Evolutionary conservation across 2,888 invertebrate species (phyloP).

Genomic region (Chirona hameri): DNA sequence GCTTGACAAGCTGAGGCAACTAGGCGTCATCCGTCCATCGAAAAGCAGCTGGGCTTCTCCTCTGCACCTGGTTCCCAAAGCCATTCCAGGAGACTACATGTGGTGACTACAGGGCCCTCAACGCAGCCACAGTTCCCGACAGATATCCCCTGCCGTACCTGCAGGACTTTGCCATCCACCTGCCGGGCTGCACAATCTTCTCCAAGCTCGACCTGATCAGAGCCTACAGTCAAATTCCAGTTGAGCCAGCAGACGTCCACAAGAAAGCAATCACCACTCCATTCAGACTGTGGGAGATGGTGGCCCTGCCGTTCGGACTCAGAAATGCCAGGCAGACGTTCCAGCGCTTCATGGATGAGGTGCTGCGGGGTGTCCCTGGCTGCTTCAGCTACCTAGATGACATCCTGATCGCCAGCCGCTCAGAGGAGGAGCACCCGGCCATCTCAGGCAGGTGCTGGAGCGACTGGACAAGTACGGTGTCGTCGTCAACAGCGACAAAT

Average conservation of each 20-base stretch:
- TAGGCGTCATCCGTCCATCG: too few relatives aligned
- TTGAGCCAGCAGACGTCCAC: constrained; percentile 44
- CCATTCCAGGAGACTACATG: not conserved
- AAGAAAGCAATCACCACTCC: constrained; percentile 47
- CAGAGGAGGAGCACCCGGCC: not conserved
- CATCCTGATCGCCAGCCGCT: constrained; percentile 42
- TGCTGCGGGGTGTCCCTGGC: constrained; percentile 42
- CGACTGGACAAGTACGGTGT: not conserved
- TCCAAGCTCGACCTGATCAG: constrained; percentile 41
- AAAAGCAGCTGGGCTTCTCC: too few relatives aligned
- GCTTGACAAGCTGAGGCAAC: too few relatives aligned
- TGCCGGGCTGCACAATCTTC: constrained; percentile 42
- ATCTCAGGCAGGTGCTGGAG: not conserved
- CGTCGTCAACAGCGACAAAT: not conserved
- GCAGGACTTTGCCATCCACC: constrained; percentile 9
- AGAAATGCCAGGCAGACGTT: constrained; percentile 47
- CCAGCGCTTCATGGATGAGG: constrained; percentile 46
- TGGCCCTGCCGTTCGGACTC: constrained; percentile 45
- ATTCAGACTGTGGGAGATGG: constrained; percentile 46
- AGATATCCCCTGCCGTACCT: not conserved
- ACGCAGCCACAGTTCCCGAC: too few relatives aligned
- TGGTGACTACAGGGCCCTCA: too few relatives aligned
- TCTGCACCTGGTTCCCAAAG: not conserved
- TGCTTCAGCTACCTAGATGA: constrained; percentile 45
- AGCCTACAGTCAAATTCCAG: constrained; percentile 47